Percentiles rank a stretch among this genome's conserved stretches.
These are phyloP conservation scores for Urocynchramus pylzowi DNA, from an alignment of 2,113 vertebrate species.

Conservation along the genomic window DNA sequence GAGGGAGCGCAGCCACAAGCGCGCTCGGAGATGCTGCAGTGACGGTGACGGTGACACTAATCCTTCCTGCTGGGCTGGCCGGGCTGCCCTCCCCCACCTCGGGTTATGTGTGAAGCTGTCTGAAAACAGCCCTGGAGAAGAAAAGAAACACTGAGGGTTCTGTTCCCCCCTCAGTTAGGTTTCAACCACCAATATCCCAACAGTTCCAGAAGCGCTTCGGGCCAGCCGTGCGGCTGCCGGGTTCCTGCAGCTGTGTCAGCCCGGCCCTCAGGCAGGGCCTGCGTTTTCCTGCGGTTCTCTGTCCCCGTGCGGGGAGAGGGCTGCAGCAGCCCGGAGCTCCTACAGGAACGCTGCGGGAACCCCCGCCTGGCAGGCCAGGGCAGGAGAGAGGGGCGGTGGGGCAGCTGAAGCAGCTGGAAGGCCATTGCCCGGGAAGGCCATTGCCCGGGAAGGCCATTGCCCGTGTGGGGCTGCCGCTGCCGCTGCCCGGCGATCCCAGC, in stretches of 20 bases:
- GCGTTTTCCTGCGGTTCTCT: too few relatives aligned
- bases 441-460: too few relatives aligned
- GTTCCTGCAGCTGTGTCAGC: not conserved
- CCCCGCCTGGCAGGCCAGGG: not conserved
- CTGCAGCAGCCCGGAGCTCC: rapidly evolving
- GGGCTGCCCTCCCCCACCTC: not conserved
- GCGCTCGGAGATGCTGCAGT: not conserved
- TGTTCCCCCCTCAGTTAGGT: not conserved
- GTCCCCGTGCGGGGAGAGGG: rapidly evolving
- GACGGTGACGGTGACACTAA: not conserved
- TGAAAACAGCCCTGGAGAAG: not conserved
- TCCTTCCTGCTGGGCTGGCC: not conserved
- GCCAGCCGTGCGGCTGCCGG: not conserved
- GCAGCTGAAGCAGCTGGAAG: not conserved
- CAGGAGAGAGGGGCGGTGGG: too few relatives aligned
- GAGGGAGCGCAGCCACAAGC: not conserved
- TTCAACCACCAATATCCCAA: not conserved
- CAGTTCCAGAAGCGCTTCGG: not conserved
- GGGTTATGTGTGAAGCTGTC: not conserved
- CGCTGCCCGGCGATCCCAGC: not conserved
- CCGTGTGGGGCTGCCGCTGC: too few relatives aligned
- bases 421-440: too few relatives aligned
- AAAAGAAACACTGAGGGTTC: not conserved
- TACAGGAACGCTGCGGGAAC: not conserved
- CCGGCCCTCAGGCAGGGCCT: not conserved